Conservation (phyloP, 1,140 invertebrate species). For the Pemphigus obesinymphae region DNA sequence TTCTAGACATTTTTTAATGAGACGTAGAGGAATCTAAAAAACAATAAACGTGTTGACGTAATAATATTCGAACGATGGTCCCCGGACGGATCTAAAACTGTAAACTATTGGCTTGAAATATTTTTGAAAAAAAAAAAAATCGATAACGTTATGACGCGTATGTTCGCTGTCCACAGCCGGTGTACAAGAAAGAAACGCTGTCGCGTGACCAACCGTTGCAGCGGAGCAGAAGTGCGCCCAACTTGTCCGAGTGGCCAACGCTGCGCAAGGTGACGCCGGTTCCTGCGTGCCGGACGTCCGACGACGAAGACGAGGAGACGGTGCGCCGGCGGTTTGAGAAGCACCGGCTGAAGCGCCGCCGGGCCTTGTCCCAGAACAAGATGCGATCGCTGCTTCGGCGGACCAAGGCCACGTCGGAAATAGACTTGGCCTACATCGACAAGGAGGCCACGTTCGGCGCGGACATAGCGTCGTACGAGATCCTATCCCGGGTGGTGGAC, state of each 20-base stretch:
- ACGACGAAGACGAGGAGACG: constrained; percentile 44
- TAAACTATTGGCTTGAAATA: too few relatives aligned
- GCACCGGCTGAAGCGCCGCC: constrained; percentile 41
- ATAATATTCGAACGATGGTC: too few relatives aligned
- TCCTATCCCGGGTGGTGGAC: constrained; percentile 68
- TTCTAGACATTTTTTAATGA: too few relatives aligned
- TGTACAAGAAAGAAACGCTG: constrained; percentile 23
- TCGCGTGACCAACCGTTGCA: background rate
- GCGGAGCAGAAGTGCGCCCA: constrained; percentile 45
- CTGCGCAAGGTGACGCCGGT: constrained; percentile 17
- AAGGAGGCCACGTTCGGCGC: constrained; percentile 67
- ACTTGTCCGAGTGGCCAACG: constrained; percentile 47
- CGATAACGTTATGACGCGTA: background rate
- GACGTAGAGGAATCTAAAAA: too few relatives aligned
- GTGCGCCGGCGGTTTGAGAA: constrained; percentile 43
- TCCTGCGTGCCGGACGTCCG: background rate
- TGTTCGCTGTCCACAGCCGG: constrained; percentile 4
- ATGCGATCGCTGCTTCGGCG: constrained; percentile 32
- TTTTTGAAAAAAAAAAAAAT: too few relatives aligned
- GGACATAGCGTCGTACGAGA: constrained; percentile 63
- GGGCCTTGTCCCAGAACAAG: constrained; percentile 45
- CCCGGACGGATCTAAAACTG: too few relatives aligned
- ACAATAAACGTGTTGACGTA: too few relatives aligned
- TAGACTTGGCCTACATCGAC: constrained; percentile 68
- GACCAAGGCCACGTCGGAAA: constrained; percentile 41